These are phyloP conservation scores for Metellina segmentata DNA, from an alignment of 2,888 invertebrate genomes.

Conservation along the genomic window DNA sequence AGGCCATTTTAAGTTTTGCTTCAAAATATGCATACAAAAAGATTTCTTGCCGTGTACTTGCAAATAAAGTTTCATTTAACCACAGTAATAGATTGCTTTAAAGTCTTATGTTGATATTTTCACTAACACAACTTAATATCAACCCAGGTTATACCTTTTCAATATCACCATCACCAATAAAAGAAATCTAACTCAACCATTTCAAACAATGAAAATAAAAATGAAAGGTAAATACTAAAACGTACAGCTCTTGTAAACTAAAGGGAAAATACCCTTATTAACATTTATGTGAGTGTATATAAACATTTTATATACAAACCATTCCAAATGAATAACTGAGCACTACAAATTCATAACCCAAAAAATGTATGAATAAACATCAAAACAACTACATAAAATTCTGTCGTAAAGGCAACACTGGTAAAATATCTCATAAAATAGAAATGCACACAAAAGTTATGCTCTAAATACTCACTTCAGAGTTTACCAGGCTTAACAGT, in stretches of 20 bases:
- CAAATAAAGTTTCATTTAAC: too few relatives aligned
- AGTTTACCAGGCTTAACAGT: neutral
- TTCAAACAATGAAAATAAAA: neutral
- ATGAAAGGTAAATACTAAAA: neutral
- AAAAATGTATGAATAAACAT: neutral
- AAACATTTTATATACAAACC: conserved; percentile 29
- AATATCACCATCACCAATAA: neutral
- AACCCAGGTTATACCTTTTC: neutral
- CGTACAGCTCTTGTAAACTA: neutral
- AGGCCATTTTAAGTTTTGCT: too few relatives aligned
- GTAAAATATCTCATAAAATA: conserved; percentile 25
- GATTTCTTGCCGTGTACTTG: too few relatives aligned
- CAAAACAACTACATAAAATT: conserved; percentile 15
- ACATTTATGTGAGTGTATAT: neutral
- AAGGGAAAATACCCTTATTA: neutral
- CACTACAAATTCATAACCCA: neutral
- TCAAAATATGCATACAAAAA: too few relatives aligned
- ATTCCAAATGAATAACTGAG: conserved; percentile 11
- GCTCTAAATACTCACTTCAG: neutral
- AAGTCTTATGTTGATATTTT: neutral
- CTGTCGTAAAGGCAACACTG: conserved; percentile 36
- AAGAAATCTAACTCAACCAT: neutral
- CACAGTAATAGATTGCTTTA: too few relatives aligned
- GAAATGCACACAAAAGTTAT: neutral
- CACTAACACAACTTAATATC: neutral